These are phyloP conservation scores for Dinocampus coccinellae DNA, from an alignment of 2,888 invertebrate genomes.

Conservation along the genomic window DNA sequence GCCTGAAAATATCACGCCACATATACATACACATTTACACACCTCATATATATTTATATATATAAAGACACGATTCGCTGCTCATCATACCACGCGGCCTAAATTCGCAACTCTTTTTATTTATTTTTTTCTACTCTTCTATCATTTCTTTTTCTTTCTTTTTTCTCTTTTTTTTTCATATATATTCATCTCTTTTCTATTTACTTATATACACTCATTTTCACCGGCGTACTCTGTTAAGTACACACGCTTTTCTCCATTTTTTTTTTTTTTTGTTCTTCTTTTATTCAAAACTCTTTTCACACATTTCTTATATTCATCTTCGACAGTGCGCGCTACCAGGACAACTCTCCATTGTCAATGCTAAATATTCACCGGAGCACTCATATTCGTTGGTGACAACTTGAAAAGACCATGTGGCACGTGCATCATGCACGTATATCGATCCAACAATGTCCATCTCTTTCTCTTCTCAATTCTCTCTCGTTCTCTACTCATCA, in stretches of 20 bases:
- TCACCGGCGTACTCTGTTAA: conserved; percentile 4
- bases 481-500: not conserved
- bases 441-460: conserved; percentile 31
- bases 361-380: conserved; percentile 20
- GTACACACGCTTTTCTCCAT: conserved; percentile 17
- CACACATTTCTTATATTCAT: conserved; percentile 30
- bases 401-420: conserved; percentile 43
- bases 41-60: not conserved
- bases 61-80: conserved; percentile 8
- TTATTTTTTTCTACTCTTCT: no score
- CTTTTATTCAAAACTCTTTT: conserved; percentile 28
- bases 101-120: conserved; percentile 16
- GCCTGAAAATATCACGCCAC: conserved; percentile 26
- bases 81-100: conserved; percentile 10
- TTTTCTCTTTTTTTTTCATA: not conserved
- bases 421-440: conserved; percentile 41
- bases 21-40: not conserved
- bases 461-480: not conserved
- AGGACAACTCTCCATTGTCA: conserved; percentile 34
- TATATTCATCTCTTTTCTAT: conserved; percentile 13
- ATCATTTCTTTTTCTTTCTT: not conserved
- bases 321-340: conserved; percentile 29
- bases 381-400: conserved; percentile 23
- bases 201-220: conserved; percentile 1
- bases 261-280: conserved; percentile 19